Percentiles rank a stretch among this genome's conserved stretches.
These are phyloP conservation scores for Eupsilia transversa DNA, from an alignment of 2,888 invertebrate genomes.

Conservation along the genomic window DNA sequence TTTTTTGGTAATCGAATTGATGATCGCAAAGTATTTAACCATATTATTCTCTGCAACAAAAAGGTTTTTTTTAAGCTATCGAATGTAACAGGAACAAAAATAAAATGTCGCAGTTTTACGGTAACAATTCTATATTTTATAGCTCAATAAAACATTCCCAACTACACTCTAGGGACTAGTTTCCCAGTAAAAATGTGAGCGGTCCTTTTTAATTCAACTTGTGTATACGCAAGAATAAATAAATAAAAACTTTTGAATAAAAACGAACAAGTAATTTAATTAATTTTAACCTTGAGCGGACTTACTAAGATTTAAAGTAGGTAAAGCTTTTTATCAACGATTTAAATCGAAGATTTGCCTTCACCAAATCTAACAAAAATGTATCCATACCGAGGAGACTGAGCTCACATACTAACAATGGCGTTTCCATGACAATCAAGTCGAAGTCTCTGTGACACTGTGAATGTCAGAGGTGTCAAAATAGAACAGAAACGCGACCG, in stretches of 20 bases:
- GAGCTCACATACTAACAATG: too few relatives aligned
- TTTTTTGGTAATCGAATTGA: not conserved
- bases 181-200: constrained; percentile 3
- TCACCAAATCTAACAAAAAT: too few relatives aligned
- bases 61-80: not conserved
- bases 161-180: not conserved
- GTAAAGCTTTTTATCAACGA: not conserved
- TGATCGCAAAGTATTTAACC: not conserved
- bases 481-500: too few relatives aligned
- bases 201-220: not conserved
- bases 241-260: constrained; percentile 2
- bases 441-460: too few relatives aligned
- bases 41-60: not conserved
- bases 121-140: constrained; percentile 25
- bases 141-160: constrained; percentile 23
- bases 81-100: not conserved
- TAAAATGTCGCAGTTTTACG: constrained; percentile 28
- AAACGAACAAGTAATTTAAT: constrained; percentile 21
- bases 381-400: too few relatives aligned
- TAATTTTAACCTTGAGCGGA: constrained; percentile 1
- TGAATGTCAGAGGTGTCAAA: too few relatives aligned
- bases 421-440: too few relatives aligned
- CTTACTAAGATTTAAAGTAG: not conserved
- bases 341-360: too few relatives aligned
- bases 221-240: not conserved